These are phyloP conservation scores for Oreochromis spilurus DNA, from an alignment of 2,113 vertebrate genomes.

Conservation along the genomic window DNA sequence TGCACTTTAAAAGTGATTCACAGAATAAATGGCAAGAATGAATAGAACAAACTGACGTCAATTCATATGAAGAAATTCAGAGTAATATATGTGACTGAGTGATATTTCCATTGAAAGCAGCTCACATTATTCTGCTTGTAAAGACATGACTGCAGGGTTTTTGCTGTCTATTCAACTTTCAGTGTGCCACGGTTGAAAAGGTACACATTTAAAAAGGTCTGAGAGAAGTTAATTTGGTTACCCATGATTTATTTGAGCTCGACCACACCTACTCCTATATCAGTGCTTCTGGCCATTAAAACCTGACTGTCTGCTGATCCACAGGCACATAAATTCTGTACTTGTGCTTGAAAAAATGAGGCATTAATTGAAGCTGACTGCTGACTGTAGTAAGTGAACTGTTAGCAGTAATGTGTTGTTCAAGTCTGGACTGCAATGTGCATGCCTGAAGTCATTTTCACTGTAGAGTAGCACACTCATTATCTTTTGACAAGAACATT, in stretches of 20 bases:
- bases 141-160: background rate
- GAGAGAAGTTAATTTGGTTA: conserved; percentile 1
- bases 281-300: background rate
- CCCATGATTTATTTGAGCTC: conserved; percentile 4
- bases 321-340: background rate
- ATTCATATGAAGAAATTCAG: background rate
- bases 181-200: background rate
- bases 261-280: background rate
- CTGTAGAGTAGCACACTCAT: conserved; percentile 6
- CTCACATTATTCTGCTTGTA: background rate
- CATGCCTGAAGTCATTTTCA: conserved; percentile 13
- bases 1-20: background rate
- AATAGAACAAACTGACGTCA: background rate
- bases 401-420: background rate
- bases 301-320: conserved; percentile 17
- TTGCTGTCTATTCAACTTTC: background rate
- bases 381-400: background rate
- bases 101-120: background rate
- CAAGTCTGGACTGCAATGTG: background rate
- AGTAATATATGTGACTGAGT: background rate
- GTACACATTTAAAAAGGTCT: background rate
- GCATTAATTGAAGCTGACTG: conserved; percentile 12
- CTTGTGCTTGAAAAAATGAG: background rate
- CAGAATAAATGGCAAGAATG: background rate
- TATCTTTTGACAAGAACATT: conserved; percentile 20